Percentiles rank a stretch among this genome's conserved stretches.
phyloP scores from a whole-genome alignment of 1,140 invertebrate genomes.

The Trinorchestia longiramus region DNA sequence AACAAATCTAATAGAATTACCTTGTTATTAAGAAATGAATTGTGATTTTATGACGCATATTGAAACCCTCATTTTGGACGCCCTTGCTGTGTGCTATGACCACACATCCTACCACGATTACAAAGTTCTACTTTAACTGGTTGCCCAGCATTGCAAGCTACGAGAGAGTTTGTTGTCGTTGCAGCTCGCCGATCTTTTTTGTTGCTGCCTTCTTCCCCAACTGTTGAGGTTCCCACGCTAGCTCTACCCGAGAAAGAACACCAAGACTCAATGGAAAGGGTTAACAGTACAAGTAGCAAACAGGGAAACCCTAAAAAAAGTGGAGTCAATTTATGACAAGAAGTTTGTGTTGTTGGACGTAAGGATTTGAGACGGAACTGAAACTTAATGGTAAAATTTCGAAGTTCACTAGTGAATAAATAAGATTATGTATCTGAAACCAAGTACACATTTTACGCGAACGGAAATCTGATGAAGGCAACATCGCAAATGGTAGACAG shows the following conservation, averaged over 20 bases:
- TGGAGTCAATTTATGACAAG: not conserved
- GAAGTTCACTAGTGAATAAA: not conserved
- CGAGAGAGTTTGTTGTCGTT: constrained; percentile 13
- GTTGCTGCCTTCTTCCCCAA: constrained; percentile 40
- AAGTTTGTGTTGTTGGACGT: not conserved
- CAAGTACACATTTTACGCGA: not conserved
- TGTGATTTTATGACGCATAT: not conserved
- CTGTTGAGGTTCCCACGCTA: constrained; percentile 45
- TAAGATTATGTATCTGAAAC: not conserved
- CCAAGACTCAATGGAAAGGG: not conserved
- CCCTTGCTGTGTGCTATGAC: not conserved
- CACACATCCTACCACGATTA: not conserved
- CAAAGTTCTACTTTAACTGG: not conserved
- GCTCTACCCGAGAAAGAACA: not conserved
- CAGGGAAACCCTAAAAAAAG: not conserved
- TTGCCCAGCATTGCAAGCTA: not conserved
- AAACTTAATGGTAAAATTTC: not conserved
- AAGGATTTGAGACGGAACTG: not conserved
- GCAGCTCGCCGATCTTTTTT: not conserved
- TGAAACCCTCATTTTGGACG: not conserved
- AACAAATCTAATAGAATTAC: too few relatives aligned
- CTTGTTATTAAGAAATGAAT: too few relatives aligned
- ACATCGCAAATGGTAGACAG: not conserved
- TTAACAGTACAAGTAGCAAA: not conserved
- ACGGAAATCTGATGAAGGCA: not conserved